Percentiles rank a stretch among this genome's conserved stretches.
Conservation (phyloP, 2,888 invertebrate species). For the Anagyrus pseudococci region DNA sequence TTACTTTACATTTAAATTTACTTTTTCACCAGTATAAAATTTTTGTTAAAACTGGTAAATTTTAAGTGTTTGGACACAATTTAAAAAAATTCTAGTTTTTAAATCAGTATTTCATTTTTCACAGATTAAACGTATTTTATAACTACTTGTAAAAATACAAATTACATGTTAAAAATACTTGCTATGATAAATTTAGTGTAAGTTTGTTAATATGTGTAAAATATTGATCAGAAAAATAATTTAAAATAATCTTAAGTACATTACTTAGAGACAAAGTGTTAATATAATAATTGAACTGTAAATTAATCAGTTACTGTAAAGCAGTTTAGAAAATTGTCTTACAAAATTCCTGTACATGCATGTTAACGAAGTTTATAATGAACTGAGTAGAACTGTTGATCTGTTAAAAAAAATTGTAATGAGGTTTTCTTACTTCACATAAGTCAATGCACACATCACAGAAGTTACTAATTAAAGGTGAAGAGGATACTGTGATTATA, state of each 20-base stretch:
- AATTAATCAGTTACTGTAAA: slow-evolving; percentile 1
- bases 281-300: slow-evolving; percentile 10
- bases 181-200: background rate
- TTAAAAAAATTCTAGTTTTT: background rate
- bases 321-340: slow-evolving; percentile 7
- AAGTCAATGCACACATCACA: no score
- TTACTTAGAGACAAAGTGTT: background rate
- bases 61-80: background rate
- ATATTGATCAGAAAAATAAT: slow-evolving; percentile 7
- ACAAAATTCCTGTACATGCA: slow-evolving; percentile 11
- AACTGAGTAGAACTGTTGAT: slow-evolving; percentile 7
- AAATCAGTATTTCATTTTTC: no score
- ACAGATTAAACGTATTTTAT: background rate
- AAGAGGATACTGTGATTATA: slow-evolving; percentile 10
- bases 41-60: slow-evolving; percentile 6
- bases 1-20: background rate
- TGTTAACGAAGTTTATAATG: background rate
- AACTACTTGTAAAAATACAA: background rate
- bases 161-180: no score
- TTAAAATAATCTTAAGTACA: background rate
- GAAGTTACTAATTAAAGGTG: background rate
- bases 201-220: slow-evolving; percentile 12
- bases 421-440: background rate
- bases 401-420: slow-evolving; percentile 6
- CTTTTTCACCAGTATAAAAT: background rate